Base-by-base conservation (phyloP, 2,888 invertebrate species). In the Micoletzkya japonica region DNA sequence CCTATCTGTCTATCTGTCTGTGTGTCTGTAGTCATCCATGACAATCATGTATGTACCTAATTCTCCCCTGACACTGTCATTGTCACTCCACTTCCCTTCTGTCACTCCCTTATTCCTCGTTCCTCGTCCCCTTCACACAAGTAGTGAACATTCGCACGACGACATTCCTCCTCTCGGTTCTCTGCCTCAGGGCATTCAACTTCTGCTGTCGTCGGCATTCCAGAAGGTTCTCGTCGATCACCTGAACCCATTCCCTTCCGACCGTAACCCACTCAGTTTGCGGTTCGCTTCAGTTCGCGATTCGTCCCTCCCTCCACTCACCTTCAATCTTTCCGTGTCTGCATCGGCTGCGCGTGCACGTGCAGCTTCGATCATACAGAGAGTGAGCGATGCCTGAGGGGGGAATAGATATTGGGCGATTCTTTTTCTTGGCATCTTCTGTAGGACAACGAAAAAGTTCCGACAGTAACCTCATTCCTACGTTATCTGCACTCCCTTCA, bases 341-440 rank as follows among this genome's bases (percentile, higher is more conserved):
- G 71, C 70, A 30, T 78, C 78, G 17, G 77, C 74, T 28, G 75
- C 69, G 4, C 81, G 63, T 7, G 82, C 78, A 44, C 82, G 73
- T 14, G 81, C 82, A 10, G 82, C 78, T 73, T 83, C 83, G 70
- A 83, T 81, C 37, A 79, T 77, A 63, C 82, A 78, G n/a, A 83
- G 66, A 30, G 81, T 77, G 37, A 83, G 75, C 7, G 83, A 81
- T 1, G 80, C 77, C 69, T 76, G 72, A 57, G n/a, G n/a, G n/a
- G n/a, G n/a, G n/a, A n/a, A n/a, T n/a, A n/a, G n/a, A n/a, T n/a
- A n/a, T n/a, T n/a, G 20, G 7, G 32, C 69, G 71, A 50, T 10
- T n/a, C n/a, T n/a, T n/a, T n/a, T n/a, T n/a, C n/a, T n/a, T n/a
- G n/a, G n/a, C n/a, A n/a, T n/a, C n/a, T n/a, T n/a, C n/a, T n/a